Base-by-base conservation (phyloP, 2,113 vertebrate species). In the Ibidorhyncha struthersii region DNA sequence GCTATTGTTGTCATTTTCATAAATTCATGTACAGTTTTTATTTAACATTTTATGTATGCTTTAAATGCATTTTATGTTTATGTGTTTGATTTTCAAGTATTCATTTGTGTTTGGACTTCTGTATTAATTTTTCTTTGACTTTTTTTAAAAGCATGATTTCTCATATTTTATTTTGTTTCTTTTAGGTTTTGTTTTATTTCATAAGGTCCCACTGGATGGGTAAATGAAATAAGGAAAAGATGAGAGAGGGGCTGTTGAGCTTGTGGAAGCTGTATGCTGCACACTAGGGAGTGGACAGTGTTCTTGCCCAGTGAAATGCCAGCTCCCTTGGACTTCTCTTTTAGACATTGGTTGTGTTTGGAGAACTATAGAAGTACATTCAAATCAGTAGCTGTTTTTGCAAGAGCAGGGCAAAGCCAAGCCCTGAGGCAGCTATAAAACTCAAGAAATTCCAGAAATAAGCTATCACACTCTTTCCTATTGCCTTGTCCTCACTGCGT, bases 131-230 rank as follows among this genome's bases (percentile, higher is more conserved):
- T 97, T 95, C 40, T 97, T 98, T 97, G 18, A 74, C 55, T 70
- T 88, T 69, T 96, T 96, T 94, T 74, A 65, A 80, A 95, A 97
- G 95, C 96, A 98, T 98, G 97, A 97, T 97, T 97, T 97, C 98
- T 98, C 98, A 98, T 97, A 97, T 98, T 96, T 98, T 98, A 98
- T 99, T 98, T 98, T 99, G 98, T 99, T 99, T 98, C 97, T 99
- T 99, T 99, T 99, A 99, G 99, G 99, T 98, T 99, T 99, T 99
- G 99, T 99, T 98, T 99, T 99, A 98, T 99, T 99, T 99, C 99
- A 99, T 99, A 99, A 98, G 98, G 98, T 99, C 97, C 99, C 99
- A 98, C 98, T 99, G 99, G 99, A 99, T 98, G 98, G 98, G 98
- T 99, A 98, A 97, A 98, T 98, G 98, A 98, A 98, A 97, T 98